These are phyloP conservation scores for Zapus hudsonius DNA, from an alignment of 2,113 vertebrate genomes.

Conservation along the genomic window DNA sequence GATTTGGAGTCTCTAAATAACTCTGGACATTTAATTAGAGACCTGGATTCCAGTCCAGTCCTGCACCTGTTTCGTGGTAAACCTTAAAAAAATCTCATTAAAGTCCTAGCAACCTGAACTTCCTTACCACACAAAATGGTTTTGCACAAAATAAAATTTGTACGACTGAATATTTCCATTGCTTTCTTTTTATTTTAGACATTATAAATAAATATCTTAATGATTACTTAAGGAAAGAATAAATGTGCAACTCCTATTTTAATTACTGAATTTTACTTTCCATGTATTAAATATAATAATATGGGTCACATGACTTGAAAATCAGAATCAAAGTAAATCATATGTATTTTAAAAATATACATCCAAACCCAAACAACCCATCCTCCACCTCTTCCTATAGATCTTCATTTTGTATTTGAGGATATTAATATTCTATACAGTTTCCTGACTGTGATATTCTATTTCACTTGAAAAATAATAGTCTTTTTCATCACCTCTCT, in stretches of 20 bases:
- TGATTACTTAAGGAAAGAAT: not conserved
- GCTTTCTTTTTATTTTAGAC: not conserved
- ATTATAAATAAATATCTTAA: not conserved
- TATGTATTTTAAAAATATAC: not conserved
- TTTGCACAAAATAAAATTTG: not conserved
- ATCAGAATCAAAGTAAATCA: not conserved
- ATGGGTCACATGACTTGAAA: not conserved
- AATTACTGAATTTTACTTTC: not conserved
- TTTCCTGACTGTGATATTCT: not conserved
- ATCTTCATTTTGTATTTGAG: not conserved
- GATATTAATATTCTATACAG: not conserved
- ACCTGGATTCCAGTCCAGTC: not conserved
- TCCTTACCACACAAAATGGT: not conserved
- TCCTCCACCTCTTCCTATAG: not conserved
- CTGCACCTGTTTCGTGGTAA: not conserved
- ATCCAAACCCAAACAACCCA: not conserved
- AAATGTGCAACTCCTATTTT: not conserved
- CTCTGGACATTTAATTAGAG: slow-evolving; percentile 31
- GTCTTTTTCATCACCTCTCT: fast-evolving
- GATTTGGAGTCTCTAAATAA: slow-evolving; percentile 16
- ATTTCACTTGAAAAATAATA: not conserved
- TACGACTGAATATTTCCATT: not conserved
- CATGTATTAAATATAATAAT: not conserved
- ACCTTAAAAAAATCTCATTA: not conserved
- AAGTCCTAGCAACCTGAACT: slow-evolving; percentile 17